Evolutionary conservation across 2,797 vertebrate species (phyloP).

Genomic region (Smutsia temminckii): DNA sequence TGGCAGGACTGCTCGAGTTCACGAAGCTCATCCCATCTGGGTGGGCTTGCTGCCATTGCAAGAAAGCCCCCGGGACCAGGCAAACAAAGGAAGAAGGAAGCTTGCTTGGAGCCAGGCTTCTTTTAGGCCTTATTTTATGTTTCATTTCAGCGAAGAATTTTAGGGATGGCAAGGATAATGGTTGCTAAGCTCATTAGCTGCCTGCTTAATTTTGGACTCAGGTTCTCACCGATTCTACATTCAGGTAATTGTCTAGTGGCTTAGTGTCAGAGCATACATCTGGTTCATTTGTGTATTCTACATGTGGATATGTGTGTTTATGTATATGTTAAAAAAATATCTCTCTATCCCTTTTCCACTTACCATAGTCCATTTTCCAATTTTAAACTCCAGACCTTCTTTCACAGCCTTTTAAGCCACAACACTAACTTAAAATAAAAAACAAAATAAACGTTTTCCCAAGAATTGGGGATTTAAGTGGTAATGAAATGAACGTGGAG

Average conservation of each 20-base stretch:
- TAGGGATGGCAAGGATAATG: not conserved
- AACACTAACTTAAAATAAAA: not conserved
- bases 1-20: not conserved
- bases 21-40: not conserved
- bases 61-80: not conserved
- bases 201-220: not conserved
- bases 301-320: not conserved
- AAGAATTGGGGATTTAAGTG: constrained; percentile 27
- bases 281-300: not conserved
- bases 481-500: not conserved
- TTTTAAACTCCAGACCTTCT: not conserved
- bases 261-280: not conserved
- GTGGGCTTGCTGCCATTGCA: not conserved
- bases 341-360: not conserved
- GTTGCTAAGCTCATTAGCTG: constrained; percentile 31
- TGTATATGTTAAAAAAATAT: not conserved
- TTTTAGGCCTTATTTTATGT: not conserved
- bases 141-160: constrained; percentile 44
- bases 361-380: not conserved
- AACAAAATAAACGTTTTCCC: not conserved
- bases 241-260: not conserved
- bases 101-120: not conserved
- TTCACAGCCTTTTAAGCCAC: not conserved
- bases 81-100: not conserved
- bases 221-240: not conserved